These are phyloP conservation scores for Kryphioiulus occultus DNA, from an alignment of 2,888 invertebrate species.

Conservation along the genomic window DNA sequence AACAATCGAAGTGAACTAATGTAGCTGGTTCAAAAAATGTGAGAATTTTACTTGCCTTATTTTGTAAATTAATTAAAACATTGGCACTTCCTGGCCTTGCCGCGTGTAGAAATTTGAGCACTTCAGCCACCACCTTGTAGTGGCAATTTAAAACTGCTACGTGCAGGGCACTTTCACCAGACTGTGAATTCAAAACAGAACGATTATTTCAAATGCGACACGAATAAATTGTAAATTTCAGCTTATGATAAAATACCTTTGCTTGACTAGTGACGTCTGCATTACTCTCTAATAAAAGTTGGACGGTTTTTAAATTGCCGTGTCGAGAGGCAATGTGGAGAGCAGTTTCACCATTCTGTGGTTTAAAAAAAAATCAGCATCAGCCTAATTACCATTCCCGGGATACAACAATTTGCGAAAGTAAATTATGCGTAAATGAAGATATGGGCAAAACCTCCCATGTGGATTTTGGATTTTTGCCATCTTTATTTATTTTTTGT, in stretches of 20 bases:
- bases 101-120: slow-evolving; percentile 68
- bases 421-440: too few relatives aligned
- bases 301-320: slow-evolving; percentile 86
- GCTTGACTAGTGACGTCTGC: slow-evolving; percentile 92
- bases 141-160: slow-evolving; percentile 79
- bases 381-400: too few relatives aligned
- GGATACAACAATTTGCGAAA: too few relatives aligned
- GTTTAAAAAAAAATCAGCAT: too few relatives aligned
- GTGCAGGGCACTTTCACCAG: slow-evolving; percentile 94
- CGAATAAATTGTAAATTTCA: not conserved
- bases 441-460: too few relatives aligned
- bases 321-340: slow-evolving; percentile 94
- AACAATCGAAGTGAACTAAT: not conserved
- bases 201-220: not conserved
- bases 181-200: slow-evolving; percentile 65
- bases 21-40: not conserved
- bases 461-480: too few relatives aligned
- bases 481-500: too few relatives aligned
- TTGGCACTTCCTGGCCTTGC: slow-evolving; percentile 73
- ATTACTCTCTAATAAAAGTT: slow-evolving; percentile 88
- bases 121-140: slow-evolving; percentile 83
- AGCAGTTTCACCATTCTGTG: slow-evolving; percentile 87
- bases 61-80: slow-evolving; percentile 85
- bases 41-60: slow-evolving; percentile 66
- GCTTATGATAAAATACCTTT: slow-evolving; percentile 70